Evolutionary conservation across 2,113 vertebrate species (phyloP), one percentile per base, ranked within the genome.

Genomic region (Tetrax tetrax): DNA sequence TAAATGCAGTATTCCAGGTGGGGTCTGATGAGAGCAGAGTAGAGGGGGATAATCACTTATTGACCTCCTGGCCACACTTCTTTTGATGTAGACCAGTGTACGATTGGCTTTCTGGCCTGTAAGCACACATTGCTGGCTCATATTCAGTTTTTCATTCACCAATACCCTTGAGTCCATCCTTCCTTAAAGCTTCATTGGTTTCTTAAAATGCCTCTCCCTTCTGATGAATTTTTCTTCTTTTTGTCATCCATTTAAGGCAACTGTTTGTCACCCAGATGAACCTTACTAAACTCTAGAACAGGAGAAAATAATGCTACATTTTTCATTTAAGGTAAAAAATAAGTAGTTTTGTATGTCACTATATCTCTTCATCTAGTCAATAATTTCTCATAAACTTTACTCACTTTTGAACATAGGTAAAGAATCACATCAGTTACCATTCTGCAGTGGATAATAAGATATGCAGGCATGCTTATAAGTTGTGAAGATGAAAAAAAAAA

Each of bases 31-130:
- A 38, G 41, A 45, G 25, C 3, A 2, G 25, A 84, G 20, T 7
- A 59, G 23, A 41, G 27, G 38, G 27, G 14, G 4, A 80, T 48
- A 69, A 68, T 13, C 22, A 6, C 43, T 10, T 83, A 19, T 79
- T 0, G 1, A 43, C 24, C 8, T 80, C 3, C 48, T 64, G 9
- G 45, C 1, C 24, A 60, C 3, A 2, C 6, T 60, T 61, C 22
- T 59, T 54, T 61, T 72, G 41, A 24, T 14, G 2, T 51, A 75
- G 24, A 16, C 27, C 24, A 22, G 35, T 41, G 16, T 14, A 3
- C 0, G 2, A 2, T 16, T 68, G 41, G 12, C 27, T 41, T 75
- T 79, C 22, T 63, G 45, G 23, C 21, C n/a, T 53, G 9, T 2
- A 1, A 37, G 24, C 3, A 3, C 24, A 14, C 12, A 29, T 37